phyloP scores from a whole-genome alignment of 2,888 invertebrate species.

The Caenorhabditis sp. region DNA sequence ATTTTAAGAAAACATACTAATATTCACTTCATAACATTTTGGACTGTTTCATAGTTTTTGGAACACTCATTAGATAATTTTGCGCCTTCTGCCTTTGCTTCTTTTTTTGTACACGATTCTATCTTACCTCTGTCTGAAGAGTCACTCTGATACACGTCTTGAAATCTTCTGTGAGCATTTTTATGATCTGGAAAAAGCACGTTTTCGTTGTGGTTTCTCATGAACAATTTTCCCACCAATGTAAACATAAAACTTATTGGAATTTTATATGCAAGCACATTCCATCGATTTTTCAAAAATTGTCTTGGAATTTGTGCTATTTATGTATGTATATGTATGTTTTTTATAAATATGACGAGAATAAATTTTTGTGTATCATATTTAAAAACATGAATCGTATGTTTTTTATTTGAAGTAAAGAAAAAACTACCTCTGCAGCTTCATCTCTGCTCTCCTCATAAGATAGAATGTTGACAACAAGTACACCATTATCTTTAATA shows the following conservation, averaged over 20 bases:
- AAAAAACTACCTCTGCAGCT: not conserved
- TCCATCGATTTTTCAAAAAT: not conserved
- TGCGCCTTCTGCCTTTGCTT: too few species aligned
- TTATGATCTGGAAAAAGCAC: conserved; percentile 23
- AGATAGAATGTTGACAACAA: conserved; percentile 39
- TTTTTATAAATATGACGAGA: too few species aligned
- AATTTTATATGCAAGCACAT: conserved; percentile 3
- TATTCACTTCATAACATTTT: too few species aligned
- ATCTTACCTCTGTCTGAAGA: conserved; percentile 30
- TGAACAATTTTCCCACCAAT: not conserved
- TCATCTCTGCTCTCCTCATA: conserved; percentile 19
- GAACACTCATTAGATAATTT: too few species aligned
- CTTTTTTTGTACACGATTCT: too few species aligned
- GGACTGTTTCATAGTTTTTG: too few species aligned
- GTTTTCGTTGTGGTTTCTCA: too few species aligned
- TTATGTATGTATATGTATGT: not conserved
- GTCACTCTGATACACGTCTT: conserved; percentile 39
- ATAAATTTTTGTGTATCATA: too few species aligned
- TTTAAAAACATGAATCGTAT: too few species aligned
- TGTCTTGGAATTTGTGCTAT: not conserved
- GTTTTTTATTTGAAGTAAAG: too few species aligned
- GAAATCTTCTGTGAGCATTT: conserved; percentile 26
- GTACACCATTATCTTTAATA: conserved; percentile 29
- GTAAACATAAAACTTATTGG: not conserved
- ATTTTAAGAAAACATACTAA: too few species aligned